phyloP scores from a whole-genome alignment of 1,140 invertebrate species.

The Drosophila seguyi region DNA sequence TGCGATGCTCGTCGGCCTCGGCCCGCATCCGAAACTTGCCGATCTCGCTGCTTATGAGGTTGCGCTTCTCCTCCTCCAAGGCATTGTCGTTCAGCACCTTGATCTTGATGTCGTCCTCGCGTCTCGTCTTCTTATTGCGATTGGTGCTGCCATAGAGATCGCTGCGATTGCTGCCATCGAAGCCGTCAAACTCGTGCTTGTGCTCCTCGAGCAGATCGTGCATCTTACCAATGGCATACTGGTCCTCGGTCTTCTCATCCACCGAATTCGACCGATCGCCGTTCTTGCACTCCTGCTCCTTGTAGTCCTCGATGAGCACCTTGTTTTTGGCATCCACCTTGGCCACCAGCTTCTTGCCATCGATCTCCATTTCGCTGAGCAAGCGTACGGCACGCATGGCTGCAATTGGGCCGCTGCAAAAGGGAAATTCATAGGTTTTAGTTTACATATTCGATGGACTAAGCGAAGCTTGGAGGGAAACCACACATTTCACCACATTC shows the following conservation, averaged over 20 bases:
- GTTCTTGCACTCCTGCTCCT: constrained; percentile 87
- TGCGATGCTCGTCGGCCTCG: constrained; percentile 83
- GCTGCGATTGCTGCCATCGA: constrained; percentile 67
- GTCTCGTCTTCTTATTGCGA: constrained; percentile 67
- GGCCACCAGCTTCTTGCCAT: constrained; percentile 96
- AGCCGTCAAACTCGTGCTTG: constrained; percentile 86
- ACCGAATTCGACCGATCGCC: constrained; percentile 77
- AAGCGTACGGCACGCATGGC: constrained; percentile 97
- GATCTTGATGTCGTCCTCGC: constrained; percentile 85
- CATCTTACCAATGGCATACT: constrained; percentile 91
- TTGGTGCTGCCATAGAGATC: constrained; percentile 64
- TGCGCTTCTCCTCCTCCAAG: constrained; percentile 98
- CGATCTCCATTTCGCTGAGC: constrained; percentile 97
- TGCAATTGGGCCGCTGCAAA: constrained; percentile 94
- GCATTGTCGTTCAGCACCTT: constrained; percentile 92
- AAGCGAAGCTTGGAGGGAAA: background rate
- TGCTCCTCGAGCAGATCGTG: constrained; percentile 93
- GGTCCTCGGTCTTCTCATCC: constrained; percentile 92
- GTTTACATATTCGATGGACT: background rate
- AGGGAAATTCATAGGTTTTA: background rate
- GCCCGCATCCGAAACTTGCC: constrained; percentile 97
- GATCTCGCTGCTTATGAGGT: constrained; percentile 97
- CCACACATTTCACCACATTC: too few relatives aligned
- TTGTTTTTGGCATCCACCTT: constrained; percentile 99
- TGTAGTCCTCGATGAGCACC: constrained; percentile 96